Percentiles rank a stretch among this genome's conserved stretches.
phyloP scores from a whole-genome alignment of 2,113 vertebrate species.

The Solea senegalensis region DNA sequence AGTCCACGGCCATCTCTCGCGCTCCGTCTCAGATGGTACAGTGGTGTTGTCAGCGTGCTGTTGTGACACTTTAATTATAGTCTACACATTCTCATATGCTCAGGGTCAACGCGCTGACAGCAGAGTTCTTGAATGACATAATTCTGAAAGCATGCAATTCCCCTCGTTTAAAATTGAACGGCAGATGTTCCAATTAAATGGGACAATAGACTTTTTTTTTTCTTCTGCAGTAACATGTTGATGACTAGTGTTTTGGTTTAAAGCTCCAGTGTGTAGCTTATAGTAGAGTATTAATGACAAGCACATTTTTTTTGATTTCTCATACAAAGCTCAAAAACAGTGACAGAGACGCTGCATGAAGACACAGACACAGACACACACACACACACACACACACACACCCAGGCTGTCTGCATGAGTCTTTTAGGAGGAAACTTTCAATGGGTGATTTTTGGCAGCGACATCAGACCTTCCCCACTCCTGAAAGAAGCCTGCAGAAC shows the following conservation, averaged over 20 bases:
- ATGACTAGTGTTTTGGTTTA: background rate
- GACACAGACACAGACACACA: too few relatives aligned
- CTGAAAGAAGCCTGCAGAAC: too few relatives aligned
- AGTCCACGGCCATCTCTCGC: background rate
- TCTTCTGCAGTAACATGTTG: slow-evolving; percentile 4
- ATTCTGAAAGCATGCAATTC: slow-evolving; percentile 13
- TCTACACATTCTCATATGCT: slow-evolving; percentile 21
- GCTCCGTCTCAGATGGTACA: background rate
- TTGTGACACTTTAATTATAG: slow-evolving; percentile 56
- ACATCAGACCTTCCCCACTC: too few relatives aligned
- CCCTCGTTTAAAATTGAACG: slow-evolving; percentile 20
- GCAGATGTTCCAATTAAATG: slow-evolving; percentile 19
- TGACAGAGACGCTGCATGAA: too few relatives aligned
- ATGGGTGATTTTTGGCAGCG: too few relatives aligned
- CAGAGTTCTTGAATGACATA: slow-evolving; percentile 1
- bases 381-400: too few relatives aligned
- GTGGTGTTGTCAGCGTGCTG: slow-evolving; percentile 32
- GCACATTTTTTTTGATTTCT: too few relatives aligned
- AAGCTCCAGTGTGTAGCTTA: background rate
- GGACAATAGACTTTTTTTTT: slow-evolving; percentile 19
- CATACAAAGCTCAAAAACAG: too few relatives aligned
- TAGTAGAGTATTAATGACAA: too few relatives aligned
- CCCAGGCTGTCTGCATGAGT: too few relatives aligned
- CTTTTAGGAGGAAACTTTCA: too few relatives aligned
- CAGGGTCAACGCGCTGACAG: slow-evolving; percentile 37